Evolutionary conservation across 2,797 vertebrate genomes (phyloP), one percentile per base, ranked within the genome.

Genomic region (Gila robusta): DNA sequence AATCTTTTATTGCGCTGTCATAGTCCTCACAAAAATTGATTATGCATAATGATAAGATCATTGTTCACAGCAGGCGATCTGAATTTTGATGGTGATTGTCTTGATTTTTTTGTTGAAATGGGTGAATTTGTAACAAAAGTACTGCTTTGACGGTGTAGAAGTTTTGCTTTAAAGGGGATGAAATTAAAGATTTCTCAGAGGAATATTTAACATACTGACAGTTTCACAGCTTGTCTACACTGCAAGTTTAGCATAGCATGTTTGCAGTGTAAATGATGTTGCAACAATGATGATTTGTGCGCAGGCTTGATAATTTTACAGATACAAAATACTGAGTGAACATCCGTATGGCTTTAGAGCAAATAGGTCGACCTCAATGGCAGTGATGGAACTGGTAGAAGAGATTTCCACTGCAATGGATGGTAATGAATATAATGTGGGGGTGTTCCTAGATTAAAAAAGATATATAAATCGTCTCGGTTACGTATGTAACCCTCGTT

Each of bases 181-280:
- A 5, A 79, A 78, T 59, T n/a, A 78, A 59, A 78, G 37, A 44
- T 16, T 64, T 44, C 59, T 79, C 2, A 19, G 37, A 79, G n/a
- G 47, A 32, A 71, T 32, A n/a, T 69, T 37, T 37, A n/a, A 10
- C 7, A 70, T 54, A 21, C 66, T 39, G 47, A 21, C 49, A 41
- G 49, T 28, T 26, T 56, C 32, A 82, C 67, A 71, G 44, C 67
- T 26, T 70, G 80, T 37, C 5, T 39, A 39, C 32, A 37, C 49
- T 16, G 67, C 67, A 71, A 82, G 37, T 4, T 7, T 26, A 59
- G 37, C 21, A 44, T 12, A 19, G 71, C 12, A 66, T 37, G 28
- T 35, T 28, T 83, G 23, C 23, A 64, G 39, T 41, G 14, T 26
- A 28, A 44, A 47, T 47, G 12, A 47, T 47, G 44, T 14, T 47